phyloP scores from a whole-genome alignment of 2,888 invertebrate species.

The Hypsopygia costalis region DNA sequence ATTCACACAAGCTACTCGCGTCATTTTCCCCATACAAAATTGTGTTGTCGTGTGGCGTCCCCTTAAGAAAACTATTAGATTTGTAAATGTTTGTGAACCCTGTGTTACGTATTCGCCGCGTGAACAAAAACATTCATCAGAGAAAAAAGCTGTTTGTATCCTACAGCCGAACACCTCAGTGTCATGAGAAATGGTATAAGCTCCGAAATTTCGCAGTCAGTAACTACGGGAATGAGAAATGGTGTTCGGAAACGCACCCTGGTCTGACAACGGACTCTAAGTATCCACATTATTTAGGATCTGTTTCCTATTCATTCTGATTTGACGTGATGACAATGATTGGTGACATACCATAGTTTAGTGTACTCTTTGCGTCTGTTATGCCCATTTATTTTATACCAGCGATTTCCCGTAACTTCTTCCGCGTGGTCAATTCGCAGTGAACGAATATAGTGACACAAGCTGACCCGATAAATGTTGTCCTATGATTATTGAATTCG shows the following conservation, averaged over 20 bases:
- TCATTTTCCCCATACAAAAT: too few species aligned
- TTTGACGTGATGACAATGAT: slow-evolving; percentile 18
- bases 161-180: slow-evolving; percentile 32
- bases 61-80: too few species aligned
- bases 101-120: slow-evolving; percentile 30
- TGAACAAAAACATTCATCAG: slow-evolving; percentile 53
- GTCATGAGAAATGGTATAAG: slow-evolving; percentile 41
- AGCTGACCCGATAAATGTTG: too few species aligned
- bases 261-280: slow-evolving; percentile 17
- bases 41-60: too few species aligned
- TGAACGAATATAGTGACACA: too few species aligned
- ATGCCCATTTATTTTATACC: too few species aligned
- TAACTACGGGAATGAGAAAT: slow-evolving; percentile 21
- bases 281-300: slow-evolving; percentile 16
- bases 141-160: slow-evolving; percentile 35
- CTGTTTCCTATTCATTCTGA: slow-evolving; percentile 15
- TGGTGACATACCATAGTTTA: slow-evolving; percentile 8
- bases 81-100: not conserved
- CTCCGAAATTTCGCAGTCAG: slow-evolving; percentile 25
- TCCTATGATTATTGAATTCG: too few species aligned
- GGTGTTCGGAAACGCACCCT: slow-evolving; percentile 25
- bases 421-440: too few species aligned
- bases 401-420: too few species aligned
- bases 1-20: too few species aligned
- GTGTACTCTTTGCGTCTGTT: too few species aligned